Evolutionary conservation across 2,888 invertebrate genomes (phyloP).

Genomic region (Octodonta nipae): DNA sequence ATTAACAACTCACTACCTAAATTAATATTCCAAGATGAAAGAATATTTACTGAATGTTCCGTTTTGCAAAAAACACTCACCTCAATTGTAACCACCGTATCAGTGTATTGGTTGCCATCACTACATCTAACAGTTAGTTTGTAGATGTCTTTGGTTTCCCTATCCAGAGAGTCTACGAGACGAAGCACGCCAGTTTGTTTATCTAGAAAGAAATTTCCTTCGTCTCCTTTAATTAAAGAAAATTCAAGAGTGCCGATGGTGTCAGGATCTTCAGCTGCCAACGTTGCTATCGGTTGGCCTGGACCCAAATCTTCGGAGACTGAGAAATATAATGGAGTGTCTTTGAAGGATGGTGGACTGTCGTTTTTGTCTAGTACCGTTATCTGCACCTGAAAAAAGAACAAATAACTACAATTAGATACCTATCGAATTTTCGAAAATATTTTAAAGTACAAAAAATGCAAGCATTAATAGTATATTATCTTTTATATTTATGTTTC

Average conservation of each 20-base stretch:
- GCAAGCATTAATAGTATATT: too few relatives aligned
- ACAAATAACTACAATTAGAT: conserved; percentile 12
- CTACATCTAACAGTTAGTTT: conserved; percentile 68
- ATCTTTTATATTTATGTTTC: too few relatives aligned
- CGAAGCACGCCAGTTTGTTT: conserved; percentile 56
- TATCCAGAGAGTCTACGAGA: conserved; percentile 66
- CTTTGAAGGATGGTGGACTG: conserved; percentile 79
- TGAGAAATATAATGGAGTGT: conserved; percentile 55
- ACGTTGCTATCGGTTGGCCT: conserved; percentile 62
- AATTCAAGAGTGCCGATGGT: conserved; percentile 66
- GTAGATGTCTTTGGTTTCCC: conserved; percentile 69
- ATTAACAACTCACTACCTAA: conserved; percentile 7
- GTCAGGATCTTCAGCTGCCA: conserved; percentile 75
- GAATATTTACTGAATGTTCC: too few relatives aligned
- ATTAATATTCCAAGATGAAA: too few relatives aligned
- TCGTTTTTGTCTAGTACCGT: conserved; percentile 84
- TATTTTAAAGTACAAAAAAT: too few relatives aligned
- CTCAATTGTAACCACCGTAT: conserved; percentile 63
- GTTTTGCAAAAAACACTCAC: conserved; percentile 40
- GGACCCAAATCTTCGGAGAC: conserved; percentile 78
- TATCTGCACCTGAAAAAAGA: conserved; percentile 63
- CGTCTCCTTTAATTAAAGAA: conserved; percentile 52
- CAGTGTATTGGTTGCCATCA: conserved; percentile 78
- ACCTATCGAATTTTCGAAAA: too few relatives aligned
- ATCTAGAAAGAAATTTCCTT: conserved; percentile 60